These are phyloP conservation scores for Polydrusus tereticollis DNA, from an alignment of 2,888 invertebrate genomes.

Conservation along the genomic window DNA sequence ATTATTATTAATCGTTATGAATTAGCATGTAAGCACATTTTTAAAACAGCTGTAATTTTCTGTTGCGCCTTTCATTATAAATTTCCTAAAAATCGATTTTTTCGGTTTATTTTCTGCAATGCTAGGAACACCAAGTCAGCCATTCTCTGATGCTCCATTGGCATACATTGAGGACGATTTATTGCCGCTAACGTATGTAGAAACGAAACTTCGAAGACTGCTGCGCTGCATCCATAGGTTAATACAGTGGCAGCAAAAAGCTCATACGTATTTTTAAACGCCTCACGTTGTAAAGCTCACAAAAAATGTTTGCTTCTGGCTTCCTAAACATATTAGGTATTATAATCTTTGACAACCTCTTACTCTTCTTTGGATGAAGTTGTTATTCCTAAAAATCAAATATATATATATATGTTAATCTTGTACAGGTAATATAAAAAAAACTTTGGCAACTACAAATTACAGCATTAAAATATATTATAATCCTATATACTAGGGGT, in stretches of 20 bases:
- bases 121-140: not conserved
- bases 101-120: not conserved
- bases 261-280: not conserved
- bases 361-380: not conserved
- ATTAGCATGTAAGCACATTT: too few relatives aligned
- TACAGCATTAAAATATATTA: too few relatives aligned
- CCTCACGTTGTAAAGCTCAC: not conserved
- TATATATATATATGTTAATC: too few relatives aligned
- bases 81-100: not conserved
- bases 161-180: slow-evolving; percentile 3
- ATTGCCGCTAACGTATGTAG: not conserved
- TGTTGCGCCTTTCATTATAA: too few relatives aligned
- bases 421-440: too few relatives aligned
- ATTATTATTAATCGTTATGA: too few relatives aligned
- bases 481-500: too few relatives aligned
- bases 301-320: not conserved
- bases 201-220: not conserved
- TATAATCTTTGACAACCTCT: not conserved
- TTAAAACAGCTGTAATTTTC: too few relatives aligned
- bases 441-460: too few relatives aligned
- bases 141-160: not conserved
- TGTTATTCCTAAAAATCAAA: not conserved
- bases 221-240: not conserved
- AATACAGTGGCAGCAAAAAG: not conserved
- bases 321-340: not conserved